A percentile compares a stretch with the other conserved stretches of the same genome.
phyloP scores from a whole-genome alignment of 2,797 vertebrate genomes.

The Acanthornis magna region DNA sequence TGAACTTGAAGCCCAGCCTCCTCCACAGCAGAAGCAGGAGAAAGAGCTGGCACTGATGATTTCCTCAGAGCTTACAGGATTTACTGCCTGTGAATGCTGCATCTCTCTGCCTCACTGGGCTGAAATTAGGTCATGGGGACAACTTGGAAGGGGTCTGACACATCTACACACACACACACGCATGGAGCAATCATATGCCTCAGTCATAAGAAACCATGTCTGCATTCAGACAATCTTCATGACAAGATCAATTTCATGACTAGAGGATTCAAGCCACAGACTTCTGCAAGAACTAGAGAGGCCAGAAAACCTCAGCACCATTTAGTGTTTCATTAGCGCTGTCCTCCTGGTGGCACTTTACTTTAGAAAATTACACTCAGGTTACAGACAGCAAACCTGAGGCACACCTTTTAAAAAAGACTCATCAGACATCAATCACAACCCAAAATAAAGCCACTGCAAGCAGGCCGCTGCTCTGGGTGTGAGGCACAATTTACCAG shows the following conservation, averaged over 20 bases:
- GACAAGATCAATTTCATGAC: background rate
- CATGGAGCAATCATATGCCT: fast-evolving
- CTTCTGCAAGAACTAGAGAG: background rate
- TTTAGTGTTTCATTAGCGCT: background rate
- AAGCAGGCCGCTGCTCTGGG: background rate
- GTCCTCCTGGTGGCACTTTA: background rate
- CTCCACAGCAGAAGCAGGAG: background rate
- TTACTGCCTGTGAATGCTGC: fast-evolving
- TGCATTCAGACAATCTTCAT: background rate
- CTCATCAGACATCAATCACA: background rate
- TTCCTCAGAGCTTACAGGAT: background rate
- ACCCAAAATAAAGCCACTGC: background rate
- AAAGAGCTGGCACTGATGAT: background rate
- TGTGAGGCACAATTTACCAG: background rate
- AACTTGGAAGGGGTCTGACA: background rate
- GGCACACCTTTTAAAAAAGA: background rate
- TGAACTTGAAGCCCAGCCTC: background rate
- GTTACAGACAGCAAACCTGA: background rate
- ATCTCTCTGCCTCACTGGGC: fast-evolving
- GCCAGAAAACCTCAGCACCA: background rate
- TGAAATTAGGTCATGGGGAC: background rate
- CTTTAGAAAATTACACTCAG: background rate
- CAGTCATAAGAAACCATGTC: fast-evolving
- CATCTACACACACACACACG: too few relatives aligned
- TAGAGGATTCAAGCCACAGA: background rate